Conservation (phyloP, 2,888 invertebrate species). For the Chaetogeoica ovagalla region DNA sequence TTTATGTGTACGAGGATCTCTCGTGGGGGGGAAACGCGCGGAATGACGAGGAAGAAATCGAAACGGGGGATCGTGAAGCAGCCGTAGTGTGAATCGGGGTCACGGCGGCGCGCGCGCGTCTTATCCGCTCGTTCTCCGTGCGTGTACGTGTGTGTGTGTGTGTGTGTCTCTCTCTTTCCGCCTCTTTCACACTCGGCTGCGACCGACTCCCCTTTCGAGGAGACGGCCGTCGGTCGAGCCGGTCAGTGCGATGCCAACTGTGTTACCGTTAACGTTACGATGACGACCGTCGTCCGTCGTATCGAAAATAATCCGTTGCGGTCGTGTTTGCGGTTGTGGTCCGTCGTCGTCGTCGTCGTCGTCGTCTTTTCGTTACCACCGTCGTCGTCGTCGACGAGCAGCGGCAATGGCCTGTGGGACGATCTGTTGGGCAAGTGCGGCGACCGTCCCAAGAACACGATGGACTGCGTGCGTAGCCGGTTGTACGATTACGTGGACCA, state of each 20-base stretch:
- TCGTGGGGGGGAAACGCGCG: too few species aligned
- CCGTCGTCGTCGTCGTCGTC: constrained; percentile 65
- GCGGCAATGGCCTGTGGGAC: constrained; percentile 66
- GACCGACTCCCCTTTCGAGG: background rate
- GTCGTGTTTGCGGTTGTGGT: constrained; percentile 23
- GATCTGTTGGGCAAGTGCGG: constrained; percentile 74
- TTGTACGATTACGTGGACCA: constrained; percentile 74
- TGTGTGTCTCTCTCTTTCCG: too few species aligned
- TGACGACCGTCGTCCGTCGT: constrained; percentile 35
- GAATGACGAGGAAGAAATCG: constrained; percentile 18
- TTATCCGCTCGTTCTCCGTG: background rate
- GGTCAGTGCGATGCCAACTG: constrained; percentile 52
- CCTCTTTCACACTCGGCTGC: background rate
- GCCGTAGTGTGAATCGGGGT: constrained; percentile 28
- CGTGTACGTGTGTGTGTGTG: too few species aligned
- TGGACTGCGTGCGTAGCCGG: constrained; percentile 77
- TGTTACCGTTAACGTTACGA: constrained; percentile 37
- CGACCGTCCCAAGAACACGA: constrained; percentile 65
- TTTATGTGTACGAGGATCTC: too few species aligned
- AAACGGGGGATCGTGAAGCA: background rate
- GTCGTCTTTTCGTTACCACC: too few species aligned
- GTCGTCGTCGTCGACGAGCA: constrained; percentile 69
- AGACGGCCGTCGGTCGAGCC: background rate
- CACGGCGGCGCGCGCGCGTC: background rate
- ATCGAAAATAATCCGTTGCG: background rate